These are phyloP conservation scores for Halisarca cf. caerulea DNA, from an alignment of 37 sponge, comb jelly and placozoan genomes.

Conservation along the genomic window DNA sequence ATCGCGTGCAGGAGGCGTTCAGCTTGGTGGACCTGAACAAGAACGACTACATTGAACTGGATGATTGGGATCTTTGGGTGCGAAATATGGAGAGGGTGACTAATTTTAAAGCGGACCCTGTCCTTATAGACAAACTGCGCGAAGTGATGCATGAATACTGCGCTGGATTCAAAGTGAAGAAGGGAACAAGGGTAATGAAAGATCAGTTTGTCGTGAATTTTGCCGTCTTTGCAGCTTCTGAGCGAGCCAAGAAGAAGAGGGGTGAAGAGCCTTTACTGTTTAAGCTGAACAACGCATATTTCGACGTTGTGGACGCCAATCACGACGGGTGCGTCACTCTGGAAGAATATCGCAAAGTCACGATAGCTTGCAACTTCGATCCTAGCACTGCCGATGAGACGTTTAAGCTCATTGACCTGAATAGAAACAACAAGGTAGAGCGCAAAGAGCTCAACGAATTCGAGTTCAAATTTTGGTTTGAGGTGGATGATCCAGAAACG, in stretches of 20 bases:
- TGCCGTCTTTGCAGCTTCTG: background rate
- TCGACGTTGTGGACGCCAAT: background rate
- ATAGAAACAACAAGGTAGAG: background rate
- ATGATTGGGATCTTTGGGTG: background rate
- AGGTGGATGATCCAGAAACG: background rate
- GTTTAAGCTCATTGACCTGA: background rate
- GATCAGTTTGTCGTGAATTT: background rate
- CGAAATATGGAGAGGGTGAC: background rate
- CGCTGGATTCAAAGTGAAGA: background rate
- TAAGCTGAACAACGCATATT: background rate
- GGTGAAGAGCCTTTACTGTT: background rate
- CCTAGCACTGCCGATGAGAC: background rate
- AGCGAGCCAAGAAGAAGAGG: background rate
- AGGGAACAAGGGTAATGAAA: background rate
- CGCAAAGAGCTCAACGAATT: background rate
- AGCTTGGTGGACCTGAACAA: background rate
- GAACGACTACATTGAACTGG: background rate
- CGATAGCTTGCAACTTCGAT: background rate
- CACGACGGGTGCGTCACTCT: conserved; percentile 17
- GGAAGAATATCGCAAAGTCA: conserved; percentile 9
- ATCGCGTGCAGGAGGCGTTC: background rate
- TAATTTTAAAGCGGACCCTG: background rate
- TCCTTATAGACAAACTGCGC: background rate
- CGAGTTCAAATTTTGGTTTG: background rate
- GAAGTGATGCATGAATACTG: background rate